Evolutionary conservation across 1,140 invertebrate species (phyloP).

Genomic region (Trachymyrmex cornetzi): DNA sequence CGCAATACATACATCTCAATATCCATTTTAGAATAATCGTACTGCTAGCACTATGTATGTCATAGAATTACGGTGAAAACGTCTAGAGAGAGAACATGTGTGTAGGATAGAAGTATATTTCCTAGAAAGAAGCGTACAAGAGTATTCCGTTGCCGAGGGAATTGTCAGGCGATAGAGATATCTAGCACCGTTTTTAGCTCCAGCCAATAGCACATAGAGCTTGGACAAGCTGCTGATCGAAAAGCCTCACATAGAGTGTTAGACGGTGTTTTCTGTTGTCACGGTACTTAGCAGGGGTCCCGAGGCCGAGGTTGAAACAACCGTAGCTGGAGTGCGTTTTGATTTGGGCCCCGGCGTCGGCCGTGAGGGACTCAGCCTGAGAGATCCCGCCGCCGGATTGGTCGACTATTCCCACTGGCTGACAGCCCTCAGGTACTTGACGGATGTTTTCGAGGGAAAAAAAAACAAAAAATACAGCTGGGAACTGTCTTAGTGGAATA

Average conservation of each 20-base stretch:
- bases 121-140: neutral
- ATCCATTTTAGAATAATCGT: neutral
- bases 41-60: neutral
- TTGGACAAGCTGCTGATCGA: slow-evolving; percentile 41
- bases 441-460: slow-evolving; percentile 81
- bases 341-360: slow-evolving; percentile 86
- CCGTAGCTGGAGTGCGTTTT: slow-evolving; percentile 86
- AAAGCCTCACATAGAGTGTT: slow-evolving; percentile 62
- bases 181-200: slow-evolving; percentile 29
- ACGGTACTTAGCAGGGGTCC: slow-evolving; percentile 84
- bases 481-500: slow-evolving; percentile 61
- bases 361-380: slow-evolving; percentile 86
- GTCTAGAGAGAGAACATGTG: neutral
- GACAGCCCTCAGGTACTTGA: slow-evolving; percentile 86
- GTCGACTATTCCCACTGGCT: slow-evolving; percentile 87
- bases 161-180: slow-evolving; percentile 20
- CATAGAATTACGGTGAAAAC: slow-evolving; percentile 11
- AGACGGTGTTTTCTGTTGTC: slow-evolving; percentile 80
- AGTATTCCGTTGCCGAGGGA: slow-evolving; percentile 34
- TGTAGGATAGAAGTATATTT: slow-evolving; percentile 3
- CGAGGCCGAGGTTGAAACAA: slow-evolving; percentile 85
- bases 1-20: slow-evolving; percentile 8
- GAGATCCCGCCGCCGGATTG: slow-evolving; percentile 86
- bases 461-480: slow-evolving; percentile 34
- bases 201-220: slow-evolving; percentile 25